Evolutionary conservation across 2,888 invertebrate genomes (phyloP).

Genomic region (Pachliopta kotzebuea): DNA sequence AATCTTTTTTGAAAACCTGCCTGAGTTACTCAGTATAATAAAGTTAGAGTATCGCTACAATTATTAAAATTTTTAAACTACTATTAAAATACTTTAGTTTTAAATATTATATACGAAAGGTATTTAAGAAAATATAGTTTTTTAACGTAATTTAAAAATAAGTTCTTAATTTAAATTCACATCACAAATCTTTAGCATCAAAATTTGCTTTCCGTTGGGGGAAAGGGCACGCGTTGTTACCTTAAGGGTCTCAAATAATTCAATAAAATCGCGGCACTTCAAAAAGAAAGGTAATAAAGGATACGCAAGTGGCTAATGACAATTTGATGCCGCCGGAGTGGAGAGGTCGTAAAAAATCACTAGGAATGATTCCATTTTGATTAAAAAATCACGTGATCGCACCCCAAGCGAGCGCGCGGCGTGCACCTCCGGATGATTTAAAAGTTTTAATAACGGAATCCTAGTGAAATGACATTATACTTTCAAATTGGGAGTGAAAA

Average conservation of each 20-base stretch:
- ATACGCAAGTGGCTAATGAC: slow-evolving; percentile 78
- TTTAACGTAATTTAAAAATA: neutral
- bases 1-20: too few relatives aligned
- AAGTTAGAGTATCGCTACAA: neutral
- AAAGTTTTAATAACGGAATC: slow-evolving; percentile 81
- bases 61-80: neutral
- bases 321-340: slow-evolving; percentile 73
- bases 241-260: slow-evolving; percentile 59
- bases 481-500: slow-evolving; percentile 82
- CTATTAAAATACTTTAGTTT: neutral
- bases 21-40: too few relatives aligned
- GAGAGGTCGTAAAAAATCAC: slow-evolving; percentile 78
- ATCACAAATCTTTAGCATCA: neutral
- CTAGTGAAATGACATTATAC: slow-evolving; percentile 82
- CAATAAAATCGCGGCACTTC: slow-evolving; percentile 69
- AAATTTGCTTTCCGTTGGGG: neutral
- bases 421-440: slow-evolving; percentile 78
- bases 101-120: neutral
- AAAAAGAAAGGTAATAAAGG: slow-evolving; percentile 76
- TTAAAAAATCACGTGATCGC: slow-evolving; percentile 76
- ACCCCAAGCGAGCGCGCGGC: slow-evolving; percentile 62
- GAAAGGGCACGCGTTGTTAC: slow-evolving; percentile 14
- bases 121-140: neutral
- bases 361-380: slow-evolving; percentile 79
- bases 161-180: neutral